Evolutionary conservation across 1,140 invertebrate genomes (phyloP), one percentile per base, ranked within the genome.

Genomic region (Danaus melanippus): DNA sequence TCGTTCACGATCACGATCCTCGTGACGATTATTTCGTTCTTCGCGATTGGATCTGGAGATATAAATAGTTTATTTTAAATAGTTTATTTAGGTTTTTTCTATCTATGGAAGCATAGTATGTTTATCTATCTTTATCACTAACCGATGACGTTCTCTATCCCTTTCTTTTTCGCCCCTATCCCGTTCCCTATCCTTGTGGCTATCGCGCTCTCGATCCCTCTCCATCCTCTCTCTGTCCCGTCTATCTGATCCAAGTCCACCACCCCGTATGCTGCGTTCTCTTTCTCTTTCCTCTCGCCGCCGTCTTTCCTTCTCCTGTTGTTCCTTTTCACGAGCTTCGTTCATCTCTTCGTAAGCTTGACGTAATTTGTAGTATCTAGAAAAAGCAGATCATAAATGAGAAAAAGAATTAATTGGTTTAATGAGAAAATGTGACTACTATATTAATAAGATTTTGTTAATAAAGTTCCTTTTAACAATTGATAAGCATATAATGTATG

Each of bases 221-320:
- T 87, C 80, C 72, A 81, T 82, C 6, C 79, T 69, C 48, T 84
- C 81, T 8, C 81, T 56, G 53, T 85, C 82, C 0, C 79, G 70
- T 10, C 79, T 60, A 46, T 82, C 82, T 0, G 80, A 84, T 6
- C 84, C 82, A n/a, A 84, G 69, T 0, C 84, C 79, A 1, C 79
- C 88, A 51, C 76, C 88, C 64, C 85, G 89, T 60, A 69, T 71
- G 66, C 58, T 79, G 52, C 84, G 74, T 60, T 88, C 83, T 63
- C 84, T 80, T 40, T 89, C 88, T 43, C 91, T 86, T 46, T 92
- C 90, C 57, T 92, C 91, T 10, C 91, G 87, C n/a, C 91, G 84
- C 39, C 84, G 87, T 43, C 89, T 88, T 60, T 92, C 91, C 60
- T 92, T 91, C 56, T 92, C 91, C 60, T 92, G 90, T 46, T 90